phyloP scores from a whole-genome alignment of 92 coral and sea anemone species.

The Siderastrea radians region DNA sequence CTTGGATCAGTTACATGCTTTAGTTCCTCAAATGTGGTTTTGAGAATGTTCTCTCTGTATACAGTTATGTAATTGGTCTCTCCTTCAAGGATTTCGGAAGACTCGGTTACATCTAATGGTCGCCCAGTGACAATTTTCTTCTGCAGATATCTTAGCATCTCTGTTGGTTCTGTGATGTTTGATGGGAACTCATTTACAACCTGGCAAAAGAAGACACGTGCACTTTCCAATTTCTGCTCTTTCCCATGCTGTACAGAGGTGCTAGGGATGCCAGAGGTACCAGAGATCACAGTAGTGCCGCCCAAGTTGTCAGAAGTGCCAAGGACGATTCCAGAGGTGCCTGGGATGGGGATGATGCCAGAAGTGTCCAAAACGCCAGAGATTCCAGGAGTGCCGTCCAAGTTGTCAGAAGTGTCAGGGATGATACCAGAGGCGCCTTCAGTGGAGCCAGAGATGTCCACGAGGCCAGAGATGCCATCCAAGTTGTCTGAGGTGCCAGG shows the following conservation, averaged over 20 bases:
- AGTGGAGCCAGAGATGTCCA: not conserved
- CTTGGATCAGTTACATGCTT: slow-evolving; percentile 32
- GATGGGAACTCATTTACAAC: slow-evolving; percentile 51
- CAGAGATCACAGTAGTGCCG: not conserved
- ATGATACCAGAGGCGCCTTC: not conserved
- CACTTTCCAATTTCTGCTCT: slow-evolving; percentile 18
- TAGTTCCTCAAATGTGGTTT: slow-evolving; percentile 73
- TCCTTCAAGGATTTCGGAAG: slow-evolving; percentile 43
- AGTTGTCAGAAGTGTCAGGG: slow-evolving; percentile 3
- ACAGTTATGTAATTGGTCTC: slow-evolving; percentile 73
- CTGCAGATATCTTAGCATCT: slow-evolving; percentile 73
- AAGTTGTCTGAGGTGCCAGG: not conserved
- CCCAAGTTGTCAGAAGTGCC: not conserved
- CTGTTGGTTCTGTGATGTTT: slow-evolving; percentile 66
- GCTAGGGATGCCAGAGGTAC: slow-evolving; percentile 22
- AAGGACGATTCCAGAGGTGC: slow-evolving; percentile 14
- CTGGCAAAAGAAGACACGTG: slow-evolving; percentile 20
- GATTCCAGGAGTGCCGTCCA: not conserved
- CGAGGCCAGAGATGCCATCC: not conserved
- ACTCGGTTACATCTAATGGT: slow-evolving; percentile 65
- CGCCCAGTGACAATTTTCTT: slow-evolving; percentile 70
- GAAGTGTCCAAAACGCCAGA: not conserved
- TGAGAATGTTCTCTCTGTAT: slow-evolving; percentile 65
- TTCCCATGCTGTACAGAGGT: slow-evolving; percentile 26
- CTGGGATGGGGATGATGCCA: not conserved